Evolutionary conservation across 1,140 invertebrate genomes (phyloP), one percentile per base, ranked within the genome.

Genomic region (Drosophila trapezifrons): DNA sequence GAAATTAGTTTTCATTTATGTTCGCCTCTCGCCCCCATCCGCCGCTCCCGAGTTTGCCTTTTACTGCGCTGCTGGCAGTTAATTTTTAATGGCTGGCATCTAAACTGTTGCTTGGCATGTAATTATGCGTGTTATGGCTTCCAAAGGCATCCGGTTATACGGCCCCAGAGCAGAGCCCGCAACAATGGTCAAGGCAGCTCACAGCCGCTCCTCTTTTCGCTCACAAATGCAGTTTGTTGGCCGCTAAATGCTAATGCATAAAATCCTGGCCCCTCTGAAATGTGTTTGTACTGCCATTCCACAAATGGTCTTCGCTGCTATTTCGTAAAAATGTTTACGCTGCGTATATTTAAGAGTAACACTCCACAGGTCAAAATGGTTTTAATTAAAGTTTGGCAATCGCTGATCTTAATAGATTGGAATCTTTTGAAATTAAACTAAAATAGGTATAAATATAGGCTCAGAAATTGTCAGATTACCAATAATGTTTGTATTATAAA

Each of bases 1-100:
- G 74, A 90, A 89, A 89, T 90, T 90, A 89, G 84, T 90, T 90
- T 89, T 84, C 78, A 90, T 89, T 89, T 89, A 85, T 83, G 84
- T 71, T 80, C 70, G 52, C 55, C 49, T 38, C 49, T 20, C 15
- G 45, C 52, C 8, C 3, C 27, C 56, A n/a, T 25, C 42, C 22
- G 20, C 47, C 40, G 17, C 47, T 37, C 29, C n/a, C 47, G 46
- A 71, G 67, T 71, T 47, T 47, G 66, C 78, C 76, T 67, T 81
- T 65, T 58, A 76, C 78, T 64, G 62, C 55, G 76, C 40, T 76
- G 63, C 40, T 72, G 66, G 80, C 84, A 80, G 84, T 89, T 89
- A 89, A 89, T 87, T 87, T 87, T 87, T 87, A 89, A 87, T 87
- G 76, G 67, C 42, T 71, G 62, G 78, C 80, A 71, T 76, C 83